Base-by-base conservation (phyloP, 2,888 invertebrate genomes). In the Aethes cnicana region DNA sequence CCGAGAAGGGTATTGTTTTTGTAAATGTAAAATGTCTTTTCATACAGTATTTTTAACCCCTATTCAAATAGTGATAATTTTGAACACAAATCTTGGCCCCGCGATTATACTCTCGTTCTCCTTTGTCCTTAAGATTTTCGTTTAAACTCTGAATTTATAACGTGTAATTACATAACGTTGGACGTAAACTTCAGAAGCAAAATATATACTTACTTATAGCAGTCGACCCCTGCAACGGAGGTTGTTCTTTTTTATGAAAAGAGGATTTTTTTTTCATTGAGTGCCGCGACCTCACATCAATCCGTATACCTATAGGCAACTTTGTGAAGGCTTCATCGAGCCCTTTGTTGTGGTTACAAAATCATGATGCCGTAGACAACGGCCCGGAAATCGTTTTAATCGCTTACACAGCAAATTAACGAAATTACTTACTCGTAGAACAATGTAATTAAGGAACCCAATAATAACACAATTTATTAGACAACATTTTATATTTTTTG, bases 401-500 rank as follows among this genome's bases (percentile, higher is more conserved):
- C 42, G 42, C 21, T 32, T 30, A 14, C 9, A 43, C 42, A 30
- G 32, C 42, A 30, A 30, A 43, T 17, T 39, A 43, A 43, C 30
- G 32, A 43, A 43, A 43, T 20, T 16, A 21, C 18, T 30, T 9
- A n/a, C 14, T 14, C 28, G 6, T 32, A 4, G 3, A 26, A n/a
- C 5, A 9, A 11, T 17, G 11, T 25, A 25, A 11, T 41, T 28
- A 28, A 18, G 12, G 18, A 30, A 12, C 18, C 20, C 14, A 20
- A 12, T 14, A 6, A 6, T 7, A 35, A 35, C n/a, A 26, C 2
- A 4, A 9, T 6, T 9, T 26, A 3, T 26, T n/a, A 9, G 4
- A 26, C 26, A 26, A 11, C n/a, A n/a, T n/a, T n/a, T n/a, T n/a
- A n/a, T n/a, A n/a, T n/a, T n/a, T n/a, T n/a, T n/a, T n/a, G n/a